Evolutionary conservation across 2,113 vertebrate species (phyloP).

Genomic region (Zosterops lateralis): DNA sequence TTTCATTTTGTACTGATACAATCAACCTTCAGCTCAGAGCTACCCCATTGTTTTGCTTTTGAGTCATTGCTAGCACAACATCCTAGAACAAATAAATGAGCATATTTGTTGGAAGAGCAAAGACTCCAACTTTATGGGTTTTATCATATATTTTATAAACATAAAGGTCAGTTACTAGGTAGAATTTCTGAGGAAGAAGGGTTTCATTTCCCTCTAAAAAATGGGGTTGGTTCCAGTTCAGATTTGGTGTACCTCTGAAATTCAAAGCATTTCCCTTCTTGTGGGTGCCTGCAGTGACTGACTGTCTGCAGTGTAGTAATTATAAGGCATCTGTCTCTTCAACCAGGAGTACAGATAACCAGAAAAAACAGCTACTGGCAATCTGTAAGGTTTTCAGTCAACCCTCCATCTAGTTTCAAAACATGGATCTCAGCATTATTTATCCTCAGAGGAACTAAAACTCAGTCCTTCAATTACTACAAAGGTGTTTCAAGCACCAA

Average conservation of each 20-base stretch:
- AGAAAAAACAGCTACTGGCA: neutral
- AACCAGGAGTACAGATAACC: neutral
- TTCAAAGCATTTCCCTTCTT: neutral
- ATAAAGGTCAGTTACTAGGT: neutral
- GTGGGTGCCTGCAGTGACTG: neutral
- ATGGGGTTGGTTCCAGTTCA: neutral
- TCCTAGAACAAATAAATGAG: conserved; percentile 2
- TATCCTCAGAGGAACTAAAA: neutral
- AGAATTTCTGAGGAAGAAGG: neutral
- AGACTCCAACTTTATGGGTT: neutral
- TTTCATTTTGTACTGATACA: neutral
- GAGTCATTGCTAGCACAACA: conserved; percentile 16
- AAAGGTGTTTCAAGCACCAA: neutral
- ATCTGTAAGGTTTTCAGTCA: neutral
- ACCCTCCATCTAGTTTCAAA: neutral
- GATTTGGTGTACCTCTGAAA: neutral
- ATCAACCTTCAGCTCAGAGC: neutral
- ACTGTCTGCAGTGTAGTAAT: neutral
- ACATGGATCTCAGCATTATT: neutral
- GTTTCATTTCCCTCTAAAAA: neutral
- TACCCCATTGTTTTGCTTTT: conserved; percentile 1
- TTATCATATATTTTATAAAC: neutral
- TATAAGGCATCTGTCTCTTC: neutral
- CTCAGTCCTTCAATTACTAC: neutral
- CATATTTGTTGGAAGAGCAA: neutral